Base-by-base conservation (phyloP, 1,140 invertebrate genomes). In the Drosophila chauvacae region DNA sequence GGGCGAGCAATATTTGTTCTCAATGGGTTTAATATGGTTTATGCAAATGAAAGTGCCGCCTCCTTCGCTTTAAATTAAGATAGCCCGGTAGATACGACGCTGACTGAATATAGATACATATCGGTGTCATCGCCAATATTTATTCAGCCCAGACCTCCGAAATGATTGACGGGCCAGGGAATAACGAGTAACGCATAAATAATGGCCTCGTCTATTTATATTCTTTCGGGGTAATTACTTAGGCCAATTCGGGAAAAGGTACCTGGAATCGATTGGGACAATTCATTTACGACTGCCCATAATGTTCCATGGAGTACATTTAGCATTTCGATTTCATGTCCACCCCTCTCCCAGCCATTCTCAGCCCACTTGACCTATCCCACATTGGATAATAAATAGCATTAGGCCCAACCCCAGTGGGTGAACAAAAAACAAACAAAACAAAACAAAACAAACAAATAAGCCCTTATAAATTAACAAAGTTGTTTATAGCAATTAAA, bases 21-120 rank as follows among this genome's bases (percentile, higher is more conserved):
- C 75, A 59, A 79, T 79, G 47, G 59, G 59, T 63, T 79, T 79
- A 72, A 64, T 78, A 64, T 71, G 66, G 73, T 88, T 87, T 87
- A 86, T 88, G 80, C 76, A 86, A 86, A 86, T 86, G 56, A 45
- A 69, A 56, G 44, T 61, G 35, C n/a, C 39, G 37, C 41, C 41
- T 42, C 18, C 18, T 50, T 48, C 75, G 55, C 42, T 23, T 72
- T 60, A 72, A 73, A 72, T 72, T 42, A 60, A 72, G 45, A 72
- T 51, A 51, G 35, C 39, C 30, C 53, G 0, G 33, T 28, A 26
- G 26, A 55, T 11, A 20, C 23, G 18, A 6, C 35, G 47, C 37
- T 37, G 62, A 37, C 48, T 53, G 23, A 45, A 55, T 18, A 70
- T 26, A 33, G 63, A 71, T 41, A 58, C 41, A 33, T 30, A 64